These are phyloP conservation scores for Enteromius unitaeniatus DNA, from an alignment of 2,797 vertebrate genomes.

Conservation along the genomic window DNA sequence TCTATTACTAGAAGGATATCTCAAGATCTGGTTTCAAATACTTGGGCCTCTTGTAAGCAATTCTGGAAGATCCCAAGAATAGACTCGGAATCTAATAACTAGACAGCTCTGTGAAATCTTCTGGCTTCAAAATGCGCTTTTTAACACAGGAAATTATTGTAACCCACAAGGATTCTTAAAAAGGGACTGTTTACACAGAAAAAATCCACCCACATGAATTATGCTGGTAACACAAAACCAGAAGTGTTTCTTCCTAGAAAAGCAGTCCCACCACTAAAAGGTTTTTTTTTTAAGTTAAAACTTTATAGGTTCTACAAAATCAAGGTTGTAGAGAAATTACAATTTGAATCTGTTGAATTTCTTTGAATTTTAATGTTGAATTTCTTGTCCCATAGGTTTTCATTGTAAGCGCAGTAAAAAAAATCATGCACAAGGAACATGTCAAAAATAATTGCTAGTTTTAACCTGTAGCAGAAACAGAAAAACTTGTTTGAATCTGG, in stretches of 20 bases:
- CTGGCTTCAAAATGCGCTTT: conserved; percentile 23
- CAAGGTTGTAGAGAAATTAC: not conserved
- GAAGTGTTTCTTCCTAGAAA: not conserved
- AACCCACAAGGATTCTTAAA: not conserved
- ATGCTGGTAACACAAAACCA: conserved; percentile 8
- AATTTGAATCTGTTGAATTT: not conserved
- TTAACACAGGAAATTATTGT: conserved; percentile 13
- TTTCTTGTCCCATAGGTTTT: not conserved
- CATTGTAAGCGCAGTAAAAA: not conserved
- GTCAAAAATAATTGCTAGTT: not conserved
- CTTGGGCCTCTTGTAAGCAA: not conserved
- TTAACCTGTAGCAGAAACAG: not conserved
- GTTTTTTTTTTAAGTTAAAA: not conserved
- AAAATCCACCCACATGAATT: conserved; percentile 6
- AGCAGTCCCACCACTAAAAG: not conserved
- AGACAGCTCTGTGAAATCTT: not conserved
- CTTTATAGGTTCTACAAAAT: not conserved
- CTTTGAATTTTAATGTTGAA: not conserved
- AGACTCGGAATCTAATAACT: conserved; percentile 25
- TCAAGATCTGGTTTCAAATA: not conserved
- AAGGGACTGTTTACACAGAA: conserved; percentile 1
- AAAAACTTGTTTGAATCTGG: not conserved
- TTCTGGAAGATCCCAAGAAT: conserved; percentile 17
- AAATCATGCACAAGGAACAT: not conserved
- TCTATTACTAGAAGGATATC: conserved; percentile 14